phyloP scores from a whole-genome alignment of 2,797 vertebrate genomes.

The Takifugu ocellatus region DNA sequence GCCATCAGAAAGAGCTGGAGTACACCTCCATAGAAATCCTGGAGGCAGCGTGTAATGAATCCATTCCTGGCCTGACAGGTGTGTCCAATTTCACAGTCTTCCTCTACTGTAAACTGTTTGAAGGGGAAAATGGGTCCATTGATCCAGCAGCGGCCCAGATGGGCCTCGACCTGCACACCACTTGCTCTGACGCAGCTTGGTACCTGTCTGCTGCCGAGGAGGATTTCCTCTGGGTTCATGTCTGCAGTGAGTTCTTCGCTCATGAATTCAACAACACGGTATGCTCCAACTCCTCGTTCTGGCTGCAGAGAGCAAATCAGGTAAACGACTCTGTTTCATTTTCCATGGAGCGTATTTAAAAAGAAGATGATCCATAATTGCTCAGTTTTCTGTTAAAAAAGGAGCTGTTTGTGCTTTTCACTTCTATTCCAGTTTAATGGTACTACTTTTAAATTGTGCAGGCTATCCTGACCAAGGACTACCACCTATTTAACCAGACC shows the following conservation, averaged over 20 bases:
- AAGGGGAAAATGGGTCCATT: conserved; percentile 66
- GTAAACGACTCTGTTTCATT: conserved; percentile 29
- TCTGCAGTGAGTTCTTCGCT: conserved; percentile 85
- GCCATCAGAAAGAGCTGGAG: conserved; percentile 45
- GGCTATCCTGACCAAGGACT: conserved; percentile 68
- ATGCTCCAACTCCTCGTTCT: conserved; percentile 84
- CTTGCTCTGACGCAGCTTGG: conserved; percentile 85
- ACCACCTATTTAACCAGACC: conserved; percentile 71
- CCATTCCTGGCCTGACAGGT: conserved; percentile 77
- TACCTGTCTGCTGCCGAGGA: conserved; percentile 83
- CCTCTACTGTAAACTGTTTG: conserved; percentile 85
- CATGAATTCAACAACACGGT: conserved; percentile 84
- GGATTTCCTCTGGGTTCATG: conserved; percentile 84
- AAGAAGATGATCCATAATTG: no score
- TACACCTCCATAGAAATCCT: conserved; percentile 70
- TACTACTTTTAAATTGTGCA: conserved; percentile 43
- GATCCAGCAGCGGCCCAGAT: conserved; percentile 54
- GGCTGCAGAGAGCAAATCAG: conserved; percentile 77
- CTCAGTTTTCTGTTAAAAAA: conserved; percentile 3
- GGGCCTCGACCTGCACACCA: conserved; percentile 72
- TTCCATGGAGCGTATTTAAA: no score
- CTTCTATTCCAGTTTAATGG: conserved; percentile 1
- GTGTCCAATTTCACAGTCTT: conserved; percentile 89
- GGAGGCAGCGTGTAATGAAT: conserved; percentile 84
- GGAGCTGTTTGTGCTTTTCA: background rate